Evolutionary conservation across 2,888 invertebrate genomes (phyloP).

Genomic region (Oasisia sp.): DNA sequence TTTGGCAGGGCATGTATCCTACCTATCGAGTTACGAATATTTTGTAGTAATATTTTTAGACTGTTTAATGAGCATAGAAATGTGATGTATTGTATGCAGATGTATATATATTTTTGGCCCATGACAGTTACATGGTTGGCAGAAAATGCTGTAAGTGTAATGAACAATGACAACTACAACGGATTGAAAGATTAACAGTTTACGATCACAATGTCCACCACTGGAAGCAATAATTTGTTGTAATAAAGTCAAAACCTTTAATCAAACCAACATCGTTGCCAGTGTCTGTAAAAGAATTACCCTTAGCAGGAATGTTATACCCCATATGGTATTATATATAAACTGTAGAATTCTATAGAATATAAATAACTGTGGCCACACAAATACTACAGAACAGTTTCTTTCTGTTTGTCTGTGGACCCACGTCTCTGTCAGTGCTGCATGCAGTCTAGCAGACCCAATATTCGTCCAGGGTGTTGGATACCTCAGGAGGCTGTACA

Average conservation of each 20-base stretch:
- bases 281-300: too few relatives aligned
- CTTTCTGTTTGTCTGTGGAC: too few relatives aligned
- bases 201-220: too few relatives aligned
- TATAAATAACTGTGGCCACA: too few relatives aligned
- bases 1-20: background rate
- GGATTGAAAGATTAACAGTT: slow-evolving; percentile 14
- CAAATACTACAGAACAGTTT: too few relatives aligned
- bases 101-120: slow-evolving; percentile 10
- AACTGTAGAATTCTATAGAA: too few relatives aligned
- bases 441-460: too few relatives aligned
- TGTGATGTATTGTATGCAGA: background rate
- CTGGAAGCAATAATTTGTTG: background rate
- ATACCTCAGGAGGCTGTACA: too few relatives aligned
- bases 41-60: background rate
- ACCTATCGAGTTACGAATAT: background rate
- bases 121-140: slow-evolving; percentile 2
- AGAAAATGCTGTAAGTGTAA: background rate
- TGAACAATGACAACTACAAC: background rate
- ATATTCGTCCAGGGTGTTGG: too few relatives aligned
- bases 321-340: too few relatives aligned
- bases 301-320: too few relatives aligned
- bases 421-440: too few relatives aligned
- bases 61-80: background rate
- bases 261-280: background rate
- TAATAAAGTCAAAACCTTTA: background rate